Evolutionary conservation across 2,888 invertebrate species (phyloP).

Genomic region (Ophion ellenae): DNA sequence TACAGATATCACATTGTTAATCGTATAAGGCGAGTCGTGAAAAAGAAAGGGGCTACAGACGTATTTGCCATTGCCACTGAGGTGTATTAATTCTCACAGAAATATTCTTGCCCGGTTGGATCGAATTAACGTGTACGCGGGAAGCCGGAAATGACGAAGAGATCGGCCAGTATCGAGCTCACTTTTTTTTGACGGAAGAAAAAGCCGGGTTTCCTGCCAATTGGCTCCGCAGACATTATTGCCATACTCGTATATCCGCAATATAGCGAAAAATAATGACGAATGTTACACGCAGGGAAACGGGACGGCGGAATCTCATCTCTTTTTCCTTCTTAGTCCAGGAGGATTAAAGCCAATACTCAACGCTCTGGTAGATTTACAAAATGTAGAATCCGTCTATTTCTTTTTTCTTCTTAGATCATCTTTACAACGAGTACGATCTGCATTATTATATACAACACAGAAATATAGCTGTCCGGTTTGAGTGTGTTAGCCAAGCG

Average conservation of each 20-base stretch:
- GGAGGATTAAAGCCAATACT: background rate
- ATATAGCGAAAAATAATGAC: background rate
- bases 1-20: no score
- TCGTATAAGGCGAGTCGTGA: no score
- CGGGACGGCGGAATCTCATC: background rate
- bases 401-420: constrained; percentile 28
- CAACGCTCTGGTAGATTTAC: constrained; percentile 15
- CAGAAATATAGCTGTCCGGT: constrained; percentile 30
- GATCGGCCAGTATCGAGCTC: background rate
- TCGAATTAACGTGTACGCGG: background rate
- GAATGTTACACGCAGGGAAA: background rate
- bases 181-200: background rate
- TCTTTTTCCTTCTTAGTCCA: background rate
- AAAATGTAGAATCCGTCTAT: constrained; percentile 29
- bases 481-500: constrained; percentile 13
- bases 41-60: no score
- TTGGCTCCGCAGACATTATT: background rate
- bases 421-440: constrained; percentile 47
- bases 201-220: background rate
- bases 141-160: background rate
- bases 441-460: constrained; percentile 1
- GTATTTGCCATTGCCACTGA: no score
- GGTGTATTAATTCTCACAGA: no score
- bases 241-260: background rate
- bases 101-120: no score